Conservation (phyloP, 1,140 invertebrate genomes). For the Nephotettix cincticeps region DNA sequence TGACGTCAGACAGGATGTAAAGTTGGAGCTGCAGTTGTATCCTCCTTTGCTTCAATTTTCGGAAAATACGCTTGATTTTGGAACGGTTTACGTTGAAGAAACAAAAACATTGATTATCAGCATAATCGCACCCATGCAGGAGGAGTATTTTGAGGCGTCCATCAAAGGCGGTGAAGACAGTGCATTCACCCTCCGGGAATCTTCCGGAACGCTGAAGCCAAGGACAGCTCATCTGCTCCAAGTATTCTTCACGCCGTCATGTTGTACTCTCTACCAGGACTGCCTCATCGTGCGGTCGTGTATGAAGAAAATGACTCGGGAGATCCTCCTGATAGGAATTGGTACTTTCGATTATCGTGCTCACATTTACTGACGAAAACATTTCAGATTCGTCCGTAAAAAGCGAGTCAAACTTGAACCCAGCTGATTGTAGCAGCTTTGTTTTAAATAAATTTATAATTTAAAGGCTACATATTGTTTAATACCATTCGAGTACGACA, state of each 20-base stretch:
- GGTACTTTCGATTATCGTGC: not conserved
- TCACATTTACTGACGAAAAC: not conserved
- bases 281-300: not conserved
- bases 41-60: not conserved
- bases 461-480: too few species aligned
- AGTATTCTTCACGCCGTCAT: not conserved
- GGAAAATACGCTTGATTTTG: not conserved
- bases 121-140: not conserved
- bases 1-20: not conserved
- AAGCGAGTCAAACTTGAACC: too few species aligned
- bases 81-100: not conserved
- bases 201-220: not conserved
- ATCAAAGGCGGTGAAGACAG: not conserved
- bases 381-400: too few species aligned
- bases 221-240: not conserved
- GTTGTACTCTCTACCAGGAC: not conserved
- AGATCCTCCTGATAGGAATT: not conserved
- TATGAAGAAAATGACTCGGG: not conserved
- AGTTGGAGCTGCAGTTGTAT: not conserved
- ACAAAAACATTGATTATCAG: not conserved
- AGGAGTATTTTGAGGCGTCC: not conserved
- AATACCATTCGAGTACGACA: too few species aligned
- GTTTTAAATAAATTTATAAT: too few species aligned
- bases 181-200: not conserved
- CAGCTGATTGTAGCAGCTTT: too few species aligned